Evolutionary conservation across 2,113 vertebrate genomes (phyloP).

Genomic region (Lophochroa leadbeateri): DNA sequence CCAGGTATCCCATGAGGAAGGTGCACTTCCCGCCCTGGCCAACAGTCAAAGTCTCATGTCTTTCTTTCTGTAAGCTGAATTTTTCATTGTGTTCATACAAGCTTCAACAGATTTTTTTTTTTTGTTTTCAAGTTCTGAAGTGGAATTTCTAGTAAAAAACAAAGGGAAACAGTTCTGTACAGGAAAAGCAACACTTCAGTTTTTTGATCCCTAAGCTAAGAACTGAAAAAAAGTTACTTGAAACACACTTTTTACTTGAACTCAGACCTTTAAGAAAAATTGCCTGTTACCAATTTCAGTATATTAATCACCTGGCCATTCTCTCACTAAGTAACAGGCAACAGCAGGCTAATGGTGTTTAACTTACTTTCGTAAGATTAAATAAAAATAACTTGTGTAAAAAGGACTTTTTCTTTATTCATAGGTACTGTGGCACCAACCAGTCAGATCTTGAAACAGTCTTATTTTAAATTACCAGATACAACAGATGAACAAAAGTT

Average conservation of each 20-base stretch:
- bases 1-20: rapidly evolving
- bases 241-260: background rate
- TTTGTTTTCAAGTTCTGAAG: background rate
- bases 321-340: background rate
- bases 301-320: background rate
- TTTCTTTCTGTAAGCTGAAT: background rate
- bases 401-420: background rate
- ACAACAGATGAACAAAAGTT: background rate
- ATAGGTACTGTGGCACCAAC: rapidly evolving
- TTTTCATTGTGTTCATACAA: background rate
- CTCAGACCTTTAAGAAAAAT: background rate
- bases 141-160: background rate
- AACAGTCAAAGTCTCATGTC: rapidly evolving
- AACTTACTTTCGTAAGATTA: background rate
- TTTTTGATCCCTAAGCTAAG: background rate
- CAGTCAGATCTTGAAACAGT: background rate
- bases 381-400: background rate
- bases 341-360: background rate
- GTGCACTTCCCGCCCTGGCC: background rate
- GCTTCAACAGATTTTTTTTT: background rate
- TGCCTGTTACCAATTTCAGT: background rate
- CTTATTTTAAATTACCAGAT: background rate
- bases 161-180: background rate
- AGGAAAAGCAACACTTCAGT: background rate
- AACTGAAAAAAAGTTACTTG: background rate